These are phyloP conservation scores for Scaptomyza tumidula DNA, from an alignment of 2,888 invertebrate genomes.

Conservation along the genomic window DNA sequence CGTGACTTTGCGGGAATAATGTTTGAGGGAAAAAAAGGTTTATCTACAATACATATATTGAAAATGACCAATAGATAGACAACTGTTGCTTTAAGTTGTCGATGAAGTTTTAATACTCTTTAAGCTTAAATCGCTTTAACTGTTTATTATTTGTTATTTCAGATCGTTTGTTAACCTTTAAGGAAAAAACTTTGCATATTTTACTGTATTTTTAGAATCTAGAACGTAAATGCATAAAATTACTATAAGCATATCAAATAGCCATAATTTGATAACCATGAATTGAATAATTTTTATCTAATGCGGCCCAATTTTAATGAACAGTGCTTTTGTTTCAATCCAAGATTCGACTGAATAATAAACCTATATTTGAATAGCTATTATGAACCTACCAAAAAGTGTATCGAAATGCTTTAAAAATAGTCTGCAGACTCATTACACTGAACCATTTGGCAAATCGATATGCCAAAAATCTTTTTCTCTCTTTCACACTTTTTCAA, in stretches of 20 bases:
- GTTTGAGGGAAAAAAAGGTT: slow-evolving; percentile 15
- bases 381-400: background rate
- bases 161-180: background rate
- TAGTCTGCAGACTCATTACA: slow-evolving; percentile 33
- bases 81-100: background rate
- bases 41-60: slow-evolving; percentile 18
- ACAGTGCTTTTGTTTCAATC: background rate
- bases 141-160: background rate
- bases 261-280: background rate
- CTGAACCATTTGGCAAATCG: slow-evolving; percentile 46
- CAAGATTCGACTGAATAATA: background rate
- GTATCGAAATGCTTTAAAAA: slow-evolving; percentile 38
- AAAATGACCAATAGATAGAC: slow-evolving; percentile 26
- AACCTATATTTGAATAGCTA: background rate
- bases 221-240: background rate
- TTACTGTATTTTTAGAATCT: slow-evolving; percentile 1
- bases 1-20: slow-evolving; percentile 73
- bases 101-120: slow-evolving; percentile 25
- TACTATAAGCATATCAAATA: background rate
- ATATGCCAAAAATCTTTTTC: slow-evolving; percentile 45
- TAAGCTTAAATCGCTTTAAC: background rate
- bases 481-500: slow-evolving; percentile 1
- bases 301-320: background rate
- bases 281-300: background rate
- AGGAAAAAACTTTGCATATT: slow-evolving; percentile 5